Conservation (phyloP, 2,113 vertebrate genomes). For the Turdus rufiventris region DNA sequence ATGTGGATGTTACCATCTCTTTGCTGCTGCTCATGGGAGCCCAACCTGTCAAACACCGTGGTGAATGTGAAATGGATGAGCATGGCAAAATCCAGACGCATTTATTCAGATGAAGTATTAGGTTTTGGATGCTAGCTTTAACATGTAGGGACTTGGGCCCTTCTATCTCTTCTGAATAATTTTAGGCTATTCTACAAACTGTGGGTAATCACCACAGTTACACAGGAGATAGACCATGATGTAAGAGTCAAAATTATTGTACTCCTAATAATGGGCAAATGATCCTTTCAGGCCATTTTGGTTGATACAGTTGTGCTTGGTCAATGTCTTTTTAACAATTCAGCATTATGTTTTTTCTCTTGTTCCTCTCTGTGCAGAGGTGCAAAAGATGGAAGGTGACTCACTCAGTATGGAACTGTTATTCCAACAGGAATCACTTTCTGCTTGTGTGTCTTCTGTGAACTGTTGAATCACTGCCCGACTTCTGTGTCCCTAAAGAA, state of each 20-base stretch:
- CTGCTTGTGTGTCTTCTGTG: not conserved
- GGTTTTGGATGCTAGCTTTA: not conserved
- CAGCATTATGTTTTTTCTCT: not conserved
- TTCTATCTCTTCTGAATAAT: not conserved
- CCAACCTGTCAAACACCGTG: not conserved
- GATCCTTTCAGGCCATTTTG: not conserved
- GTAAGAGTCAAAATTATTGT: not conserved
- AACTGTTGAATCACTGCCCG: not conserved
- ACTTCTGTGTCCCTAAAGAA: not conserved
- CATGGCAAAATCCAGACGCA: not conserved
- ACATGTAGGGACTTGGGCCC: not conserved
- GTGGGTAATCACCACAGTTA: not conserved
- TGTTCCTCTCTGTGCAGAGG: not conserved
- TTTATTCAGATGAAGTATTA: not conserved
- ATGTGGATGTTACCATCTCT: not conserved
- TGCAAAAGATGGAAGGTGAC: not conserved
- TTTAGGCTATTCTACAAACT: not conserved
- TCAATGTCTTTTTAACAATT: not conserved
- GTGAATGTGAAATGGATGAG: not conserved
- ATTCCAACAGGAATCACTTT: not conserved
- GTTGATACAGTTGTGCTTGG: not conserved
- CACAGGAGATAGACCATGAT: not conserved
- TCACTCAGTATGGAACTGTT: rapidly evolving
- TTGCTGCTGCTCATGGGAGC: not conserved
- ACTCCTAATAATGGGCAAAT: not conserved